Base-by-base conservation (phyloP, 2,113 vertebrate species). In the Lepisosteus osseus region DNA sequence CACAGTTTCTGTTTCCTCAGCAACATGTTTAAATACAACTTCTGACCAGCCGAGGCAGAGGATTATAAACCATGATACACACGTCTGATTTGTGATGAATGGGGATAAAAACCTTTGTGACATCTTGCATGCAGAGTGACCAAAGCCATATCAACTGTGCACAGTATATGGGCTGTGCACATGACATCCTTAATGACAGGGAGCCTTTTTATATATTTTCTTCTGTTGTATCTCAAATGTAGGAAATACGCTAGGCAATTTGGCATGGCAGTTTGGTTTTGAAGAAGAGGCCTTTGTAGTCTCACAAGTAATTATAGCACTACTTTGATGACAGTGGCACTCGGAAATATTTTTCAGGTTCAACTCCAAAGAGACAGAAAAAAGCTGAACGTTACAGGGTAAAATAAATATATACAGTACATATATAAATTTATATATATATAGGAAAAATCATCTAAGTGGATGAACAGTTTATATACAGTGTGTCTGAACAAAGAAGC, bases 301-400 rank as follows among this genome's bases (percentile, higher is more conserved):
- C 43, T 6, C n/a, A 9, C 43, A 42, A 66, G 64, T 66, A 66
- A 66, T 66, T 66, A 66, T 14, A 66, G 43, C 13, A 47, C 42
- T 41, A 7, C 12, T 13, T 51, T 9, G 47, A 65, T 66, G 64
- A n/a, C 64, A 66, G 64, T 51, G 47, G 47, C 47, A 9, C 47
- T 5, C 5, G 1, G 47, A 51, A 5, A 51, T 51, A 51, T 51
- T 51, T 5, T 51, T 51, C 47, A 51, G 47, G 2, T 6, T 51
- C 9, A 51, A 51, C 5, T 51, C 47, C 47, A 51, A 51, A 51
- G 9, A 51, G 47, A 51, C 5, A 51, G 47, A 6, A 51, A 51
- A 51, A 5, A 5, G 9, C 47, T 6, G 5, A 51, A 51, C 1
- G 47, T 6, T 51, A 51, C 9, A 6, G 9, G 47, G 5, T 9